These are phyloP conservation scores for Blastobasis adustella DNA, from an alignment of 2,888 invertebrate genomes.

Conservation along the genomic window DNA sequence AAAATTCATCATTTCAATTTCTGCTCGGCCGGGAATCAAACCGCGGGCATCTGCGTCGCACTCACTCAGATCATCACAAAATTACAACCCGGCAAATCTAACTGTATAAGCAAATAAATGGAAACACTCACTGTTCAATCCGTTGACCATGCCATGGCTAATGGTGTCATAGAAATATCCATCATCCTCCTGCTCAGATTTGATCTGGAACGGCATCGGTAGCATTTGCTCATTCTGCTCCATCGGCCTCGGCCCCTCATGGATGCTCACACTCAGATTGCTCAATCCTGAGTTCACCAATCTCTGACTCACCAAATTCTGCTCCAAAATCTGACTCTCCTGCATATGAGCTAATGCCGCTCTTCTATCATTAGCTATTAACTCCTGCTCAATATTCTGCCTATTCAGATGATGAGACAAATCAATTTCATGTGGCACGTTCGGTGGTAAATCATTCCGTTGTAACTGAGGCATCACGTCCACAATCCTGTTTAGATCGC, in stretches of 20 bases:
- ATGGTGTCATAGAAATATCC: conserved; percentile 58
- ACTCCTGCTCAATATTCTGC: conserved; percentile 35
- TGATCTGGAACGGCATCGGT: conserved; percentile 59
- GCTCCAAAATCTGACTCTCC: conserved; percentile 23
- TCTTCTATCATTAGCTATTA: conserved; percentile 27
- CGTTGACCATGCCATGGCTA: conserved; percentile 32
- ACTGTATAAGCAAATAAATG: neutral
- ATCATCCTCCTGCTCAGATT: conserved; percentile 60
- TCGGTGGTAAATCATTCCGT: conserved; percentile 31
- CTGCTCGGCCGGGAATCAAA: too few species aligned
- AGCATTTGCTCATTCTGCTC: conserved; percentile 38
- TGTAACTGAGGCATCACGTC: conserved; percentile 34
- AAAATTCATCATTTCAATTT: too few species aligned
- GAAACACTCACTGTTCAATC: conserved; percentile 44
- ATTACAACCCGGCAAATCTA: neutral
- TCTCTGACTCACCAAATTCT: conserved; percentile 23
- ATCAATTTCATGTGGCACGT: conserved; percentile 42
- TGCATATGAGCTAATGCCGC: conserved; percentile 16
- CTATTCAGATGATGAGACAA: conserved; percentile 43
- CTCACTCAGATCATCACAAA: too few species aligned
- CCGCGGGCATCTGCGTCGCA: too few species aligned
- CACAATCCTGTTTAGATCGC: conserved; percentile 23
- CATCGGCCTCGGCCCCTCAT: conserved; percentile 26
- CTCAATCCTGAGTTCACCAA: conserved; percentile 13
- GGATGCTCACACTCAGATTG: conserved; percentile 7